These are phyloP conservation scores for Hirtodrosophila trivittata DNA, from an alignment of 2,888 invertebrate genomes.

Conservation along the genomic window DNA sequence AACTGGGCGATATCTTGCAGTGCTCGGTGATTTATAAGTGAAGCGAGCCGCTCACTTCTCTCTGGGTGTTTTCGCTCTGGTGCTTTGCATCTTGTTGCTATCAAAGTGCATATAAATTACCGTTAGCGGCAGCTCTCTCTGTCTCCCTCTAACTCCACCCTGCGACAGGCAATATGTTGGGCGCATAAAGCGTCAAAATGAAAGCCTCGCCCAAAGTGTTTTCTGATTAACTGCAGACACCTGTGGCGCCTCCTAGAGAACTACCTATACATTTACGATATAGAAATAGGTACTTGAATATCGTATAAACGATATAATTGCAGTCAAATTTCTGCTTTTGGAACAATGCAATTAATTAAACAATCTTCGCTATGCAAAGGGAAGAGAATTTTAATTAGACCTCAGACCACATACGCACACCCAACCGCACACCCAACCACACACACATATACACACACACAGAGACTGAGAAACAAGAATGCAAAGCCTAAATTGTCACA, in stretches of 20 bases:
- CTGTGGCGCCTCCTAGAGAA: too few species aligned
- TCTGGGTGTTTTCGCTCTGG: slow-evolving; percentile 22
- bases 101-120: slow-evolving; percentile 79
- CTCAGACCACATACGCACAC: slow-evolving; percentile 1
- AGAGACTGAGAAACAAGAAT: slow-evolving; percentile 28
- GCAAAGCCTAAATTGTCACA: slow-evolving; percentile 32
- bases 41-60: slow-evolving; percentile 16
- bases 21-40: slow-evolving; percentile 69
- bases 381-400: slow-evolving; percentile 48
- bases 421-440: slow-evolving; percentile 1
- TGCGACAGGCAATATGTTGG: too few species aligned
- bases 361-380: not conserved
- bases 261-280: too few species aligned
- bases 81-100: slow-evolving; percentile 74
- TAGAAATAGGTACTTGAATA: too few species aligned
- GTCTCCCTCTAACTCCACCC: too few species aligned
- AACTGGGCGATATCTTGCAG: slow-evolving; percentile 39
- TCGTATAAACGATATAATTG: not conserved
- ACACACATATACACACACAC: not conserved
- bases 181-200: too few species aligned
- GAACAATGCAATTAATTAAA: slow-evolving; percentile 9
- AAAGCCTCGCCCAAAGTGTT: too few species aligned
- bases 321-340: slow-evolving; percentile 1
- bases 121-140: slow-evolving; percentile 7
- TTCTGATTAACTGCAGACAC: too few species aligned